Evolutionary conservation across 2,797 vertebrate genomes (phyloP).

Genomic region (Lates japonicus): DNA sequence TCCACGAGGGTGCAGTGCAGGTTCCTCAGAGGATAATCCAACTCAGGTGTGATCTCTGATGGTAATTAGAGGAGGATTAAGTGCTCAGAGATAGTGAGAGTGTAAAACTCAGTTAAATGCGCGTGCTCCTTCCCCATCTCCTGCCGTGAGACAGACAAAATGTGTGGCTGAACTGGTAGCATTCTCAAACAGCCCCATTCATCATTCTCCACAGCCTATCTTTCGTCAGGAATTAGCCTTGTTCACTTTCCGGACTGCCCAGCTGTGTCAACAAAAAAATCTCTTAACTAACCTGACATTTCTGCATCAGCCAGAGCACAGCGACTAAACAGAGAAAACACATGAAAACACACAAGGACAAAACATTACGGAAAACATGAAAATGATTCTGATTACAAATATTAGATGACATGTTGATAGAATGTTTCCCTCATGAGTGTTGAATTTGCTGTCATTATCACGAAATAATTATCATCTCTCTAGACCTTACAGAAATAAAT

Average conservation of each 20-base stretch:
- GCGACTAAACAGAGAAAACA: slow-evolving; percentile 17
- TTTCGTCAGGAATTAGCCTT: slow-evolving; percentile 69
- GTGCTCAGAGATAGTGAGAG: slow-evolving; percentile 51
- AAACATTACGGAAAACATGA: slow-evolving; percentile 3
- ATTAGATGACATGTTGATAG: background rate
- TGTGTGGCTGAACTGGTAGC: slow-evolving; percentile 61
- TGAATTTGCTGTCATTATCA: background rate
- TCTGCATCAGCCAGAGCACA: slow-evolving; percentile 41
- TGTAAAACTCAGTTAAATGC: slow-evolving; percentile 69
- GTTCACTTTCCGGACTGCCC: slow-evolving; percentile 68
- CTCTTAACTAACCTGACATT: slow-evolving; percentile 62
- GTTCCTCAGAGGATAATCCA: slow-evolving; percentile 63
- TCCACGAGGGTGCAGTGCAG: slow-evolving; percentile 28
- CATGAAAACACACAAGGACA: background rate
- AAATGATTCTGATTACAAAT: slow-evolving; percentile 1
- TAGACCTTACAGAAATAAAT: background rate
- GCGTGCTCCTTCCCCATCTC: slow-evolving; percentile 57
- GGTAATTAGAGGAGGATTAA: slow-evolving; percentile 66
- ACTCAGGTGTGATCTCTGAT: slow-evolving; percentile 55
- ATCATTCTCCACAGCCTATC: slow-evolving; percentile 78
- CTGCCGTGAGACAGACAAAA: slow-evolving; percentile 51
- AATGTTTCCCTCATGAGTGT: background rate
- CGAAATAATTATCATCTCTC: background rate
- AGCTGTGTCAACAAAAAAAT: slow-evolving; percentile 54
- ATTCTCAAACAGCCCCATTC: slow-evolving; percentile 78